Evolutionary conservation across 1,140 invertebrate genomes (phyloP).

Genomic region (Ooceraea biroi): DNA sequence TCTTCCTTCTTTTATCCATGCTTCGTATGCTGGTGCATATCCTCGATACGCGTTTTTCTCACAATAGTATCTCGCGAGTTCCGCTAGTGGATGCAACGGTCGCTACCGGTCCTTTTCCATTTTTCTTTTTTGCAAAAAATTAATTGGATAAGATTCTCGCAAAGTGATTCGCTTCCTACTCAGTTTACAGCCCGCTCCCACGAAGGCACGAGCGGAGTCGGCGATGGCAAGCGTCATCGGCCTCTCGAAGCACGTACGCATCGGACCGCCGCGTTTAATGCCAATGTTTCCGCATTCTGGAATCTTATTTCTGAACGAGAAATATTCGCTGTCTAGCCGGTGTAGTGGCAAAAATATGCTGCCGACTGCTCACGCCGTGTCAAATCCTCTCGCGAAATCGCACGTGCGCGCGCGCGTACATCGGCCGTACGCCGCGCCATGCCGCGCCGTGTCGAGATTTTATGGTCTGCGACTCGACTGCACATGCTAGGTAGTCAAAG

Average conservation of each 20-base stretch:
- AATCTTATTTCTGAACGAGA: constrained; percentile 71
- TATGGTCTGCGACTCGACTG: constrained; percentile 35
- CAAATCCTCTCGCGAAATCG: constrained; percentile 28
- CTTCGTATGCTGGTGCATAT: constrained; percentile 14
- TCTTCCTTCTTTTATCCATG: constrained; percentile 4
- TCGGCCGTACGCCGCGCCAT: constrained; percentile 14
- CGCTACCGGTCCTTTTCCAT: constrained; percentile 12
- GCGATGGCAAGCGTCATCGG: constrained; percentile 61
- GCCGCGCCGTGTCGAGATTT: constrained; percentile 30
- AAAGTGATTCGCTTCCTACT: constrained; percentile 68
- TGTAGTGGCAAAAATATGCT: constrained; percentile 47
- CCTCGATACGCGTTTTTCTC: constrained; percentile 21
- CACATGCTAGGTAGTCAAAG: neutral
- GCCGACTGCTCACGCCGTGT: constrained; percentile 43
- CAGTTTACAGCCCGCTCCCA: constrained; percentile 67
- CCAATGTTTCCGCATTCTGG: constrained; percentile 78
- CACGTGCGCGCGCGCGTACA: constrained; percentile 6
- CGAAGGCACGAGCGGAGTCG: constrained; percentile 46
- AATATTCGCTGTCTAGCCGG: constrained; percentile 62
- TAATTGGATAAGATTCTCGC: constrained; percentile 73
- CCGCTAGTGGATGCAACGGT: constrained; percentile 4
- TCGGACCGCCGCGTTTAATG: constrained; percentile 47
- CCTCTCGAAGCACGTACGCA: constrained; percentile 70
- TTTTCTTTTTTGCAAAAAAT: constrained; percentile 59
- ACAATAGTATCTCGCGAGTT: neutral